phyloP scores from a whole-genome alignment of 2,888 invertebrate species.

The Xylophagus ater region DNA sequence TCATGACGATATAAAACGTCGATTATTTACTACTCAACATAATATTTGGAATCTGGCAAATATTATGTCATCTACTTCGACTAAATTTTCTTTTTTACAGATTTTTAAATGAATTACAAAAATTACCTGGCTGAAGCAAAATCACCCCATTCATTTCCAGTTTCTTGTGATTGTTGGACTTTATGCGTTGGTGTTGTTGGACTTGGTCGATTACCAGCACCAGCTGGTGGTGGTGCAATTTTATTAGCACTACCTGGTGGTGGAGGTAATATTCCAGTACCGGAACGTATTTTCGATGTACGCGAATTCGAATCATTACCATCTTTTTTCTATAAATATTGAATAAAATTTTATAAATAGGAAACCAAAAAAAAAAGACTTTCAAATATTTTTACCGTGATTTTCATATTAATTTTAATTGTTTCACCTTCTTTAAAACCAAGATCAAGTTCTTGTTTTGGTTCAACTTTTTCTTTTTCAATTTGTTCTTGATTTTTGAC shows the following conservation, averaged over 20 bases:
- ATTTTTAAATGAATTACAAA: too few relatives aligned
- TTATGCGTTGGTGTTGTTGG: conserved; percentile 58
- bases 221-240: conserved; percentile 65
- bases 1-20: too few relatives aligned
- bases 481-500: conserved; percentile 70
- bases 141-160: conserved; percentile 63
- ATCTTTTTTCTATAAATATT: conserved; percentile 65
- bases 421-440: conserved; percentile 99
- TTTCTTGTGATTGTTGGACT: conserved; percentile 45
- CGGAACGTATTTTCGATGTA: conserved; percentile 50
- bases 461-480: conserved; percentile 66
- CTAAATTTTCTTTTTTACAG: too few relatives aligned
- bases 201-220: conserved; percentile 30
- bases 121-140: conserved; percentile 63
- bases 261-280: conserved; percentile 64
- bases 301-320: conserved; percentile 58
- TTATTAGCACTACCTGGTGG: conserved; percentile 60
- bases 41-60: not conserved
- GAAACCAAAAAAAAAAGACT: conserved; percentile 3
- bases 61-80: not conserved
- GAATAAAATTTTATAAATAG: conserved; percentile 21
- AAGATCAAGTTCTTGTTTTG: conserved; percentile 76
- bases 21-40: not conserved
- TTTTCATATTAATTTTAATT: conserved; percentile 97
- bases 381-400: conserved; percentile 52